These are phyloP conservation scores for Pseudeuparius sepicola DNA, from an alignment of 2,888 invertebrate species.

Conservation along the genomic window DNA sequence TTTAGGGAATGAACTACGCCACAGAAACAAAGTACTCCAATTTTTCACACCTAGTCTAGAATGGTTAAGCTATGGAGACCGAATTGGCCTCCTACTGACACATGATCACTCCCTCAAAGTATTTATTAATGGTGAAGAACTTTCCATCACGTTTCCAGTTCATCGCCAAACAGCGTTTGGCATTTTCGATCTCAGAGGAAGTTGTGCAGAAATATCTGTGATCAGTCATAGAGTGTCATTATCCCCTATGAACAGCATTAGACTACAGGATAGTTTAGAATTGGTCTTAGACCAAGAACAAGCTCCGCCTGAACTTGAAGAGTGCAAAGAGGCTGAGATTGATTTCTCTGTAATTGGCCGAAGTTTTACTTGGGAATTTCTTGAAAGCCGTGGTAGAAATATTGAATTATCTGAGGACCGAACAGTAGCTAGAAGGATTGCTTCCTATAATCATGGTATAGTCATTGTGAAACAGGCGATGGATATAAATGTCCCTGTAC, in stretches of 20 bases:
- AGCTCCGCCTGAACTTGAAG: slow-evolving; percentile 21
- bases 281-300: slow-evolving; percentile 43
- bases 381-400: slow-evolving; percentile 76
- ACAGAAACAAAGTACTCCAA: slow-evolving; percentile 54
- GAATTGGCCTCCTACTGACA: slow-evolving; percentile 64
- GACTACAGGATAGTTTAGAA: slow-evolving; percentile 52
- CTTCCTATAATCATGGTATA: slow-evolving; percentile 77
- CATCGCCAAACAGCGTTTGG: slow-evolving; percentile 58
- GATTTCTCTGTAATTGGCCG: no score
- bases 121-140: slow-evolving; percentile 72
- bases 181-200: slow-evolving; percentile 73
- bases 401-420: slow-evolving; percentile 57
- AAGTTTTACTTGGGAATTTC: slow-evolving; percentile 52
- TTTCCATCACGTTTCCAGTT: slow-evolving; percentile 37
- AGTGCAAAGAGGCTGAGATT: slow-evolving; percentile 18
- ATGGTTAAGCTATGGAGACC: slow-evolving; percentile 72
- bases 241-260: slow-evolving; percentile 41
- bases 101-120: slow-evolving; percentile 60
- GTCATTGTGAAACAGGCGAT: slow-evolving; percentile 49
- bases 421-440: slow-evolving; percentile 59
- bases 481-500: slow-evolving; percentile 29
- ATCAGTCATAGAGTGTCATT: slow-evolving; percentile 50
- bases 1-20: slow-evolving; percentile 57
- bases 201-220: slow-evolving; percentile 66
- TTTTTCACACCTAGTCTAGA: slow-evolving; percentile 65